Evolutionary conservation across 1,140 invertebrate genomes (phyloP).

Genomic region (Drosophila pseudoobscura): DNA sequence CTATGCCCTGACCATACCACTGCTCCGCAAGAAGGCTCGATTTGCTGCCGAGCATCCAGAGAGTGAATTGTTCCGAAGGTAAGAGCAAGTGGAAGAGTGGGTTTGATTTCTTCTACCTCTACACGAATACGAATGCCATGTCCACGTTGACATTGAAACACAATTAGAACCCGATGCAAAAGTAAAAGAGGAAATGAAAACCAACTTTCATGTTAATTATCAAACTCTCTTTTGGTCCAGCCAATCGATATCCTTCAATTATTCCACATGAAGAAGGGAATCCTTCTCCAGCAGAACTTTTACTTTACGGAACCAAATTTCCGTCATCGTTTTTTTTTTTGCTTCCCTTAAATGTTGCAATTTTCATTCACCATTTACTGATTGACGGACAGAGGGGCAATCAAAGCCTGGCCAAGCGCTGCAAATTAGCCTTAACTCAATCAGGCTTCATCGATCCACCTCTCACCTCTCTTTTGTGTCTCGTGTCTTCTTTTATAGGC

Average conservation of each 20-base stretch:
- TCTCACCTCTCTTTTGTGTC: neutral
- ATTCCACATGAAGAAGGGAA: conserved; percentile 46
- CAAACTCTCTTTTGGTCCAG: too few relatives aligned
- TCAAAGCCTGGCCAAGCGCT: conserved; percentile 27
- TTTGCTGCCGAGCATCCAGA: conserved; percentile 87
- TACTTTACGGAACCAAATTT: neutral
- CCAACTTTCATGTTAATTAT: too few relatives aligned
- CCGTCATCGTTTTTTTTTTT: conserved; percentile 4
- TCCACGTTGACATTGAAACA: neutral
- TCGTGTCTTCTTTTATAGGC: conserved; percentile 62
- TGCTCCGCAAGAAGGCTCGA: conserved; percentile 89
- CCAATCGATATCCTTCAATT: conserved; percentile 62
- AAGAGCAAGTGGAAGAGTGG: conserved; percentile 11
- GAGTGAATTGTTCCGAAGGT: conserved; percentile 85
- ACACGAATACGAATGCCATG: too few relatives aligned
- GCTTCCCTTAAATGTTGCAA: neutral
- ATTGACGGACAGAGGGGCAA: conserved; percentile 28
- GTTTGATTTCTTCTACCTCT: too few relatives aligned
- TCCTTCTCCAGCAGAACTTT: too few relatives aligned
- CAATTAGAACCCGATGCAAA: too few relatives aligned
- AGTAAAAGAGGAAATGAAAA: too few relatives aligned
- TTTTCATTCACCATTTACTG: conserved; percentile 5
- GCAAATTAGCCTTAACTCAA: conserved; percentile 66
- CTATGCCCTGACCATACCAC: conserved; percentile 93
- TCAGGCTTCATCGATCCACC: conserved; percentile 24